Base-by-base conservation (phyloP, 2,888 invertebrate species). In the Lycocerus yunnanus region DNA sequence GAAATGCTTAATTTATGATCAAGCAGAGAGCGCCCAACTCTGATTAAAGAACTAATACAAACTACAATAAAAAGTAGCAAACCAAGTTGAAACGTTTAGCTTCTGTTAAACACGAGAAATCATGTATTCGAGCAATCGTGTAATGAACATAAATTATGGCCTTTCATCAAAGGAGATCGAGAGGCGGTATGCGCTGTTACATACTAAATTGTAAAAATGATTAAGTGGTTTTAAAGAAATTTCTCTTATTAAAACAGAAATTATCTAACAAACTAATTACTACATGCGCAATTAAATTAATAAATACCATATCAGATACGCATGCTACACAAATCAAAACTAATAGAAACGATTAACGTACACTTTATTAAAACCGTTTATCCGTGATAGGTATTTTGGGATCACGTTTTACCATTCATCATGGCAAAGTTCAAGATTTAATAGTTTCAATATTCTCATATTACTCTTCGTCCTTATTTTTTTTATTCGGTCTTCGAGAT, bases 1-100 rank as follows among this genome's bases (percentile, higher is more conserved):
- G 84, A 86, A 84, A 83, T 84, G 80, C 80, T 81, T 84, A 84
- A 86, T 86, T 86, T 86, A 86, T 85, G 82, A 80, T 78, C 77
- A 74, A 79, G 78, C 78, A 77, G 77, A 74, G 77, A 43, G 76
- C 79, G 77, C 74, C 79, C 78, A 75, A 73, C 72, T 78, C 77
- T 76, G 73, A 76, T 77, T 69, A 75, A 58, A 27, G 68, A 59
- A 74, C 72, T 78, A 73, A 77, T 63, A 63, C 61, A 18, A 43
- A 63, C 61, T 63, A 63, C 20, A 63, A 63, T 68, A 72, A 77
- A 76, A 74, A 71, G 70, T 77, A 73, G 79, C 79, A 80, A 76
- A 81, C 79, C 74, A 77, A 81, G 79, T 80, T 75, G 77, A 77
- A 76, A 78, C 79, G 78, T 77, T 81, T 76, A 77, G 81, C 81